Percentiles rank a stretch among this genome's conserved stretches.
These are phyloP conservation scores for Labrus mixtus DNA, from an alignment of 2,113 vertebrate species.

Conservation along the genomic window DNA sequence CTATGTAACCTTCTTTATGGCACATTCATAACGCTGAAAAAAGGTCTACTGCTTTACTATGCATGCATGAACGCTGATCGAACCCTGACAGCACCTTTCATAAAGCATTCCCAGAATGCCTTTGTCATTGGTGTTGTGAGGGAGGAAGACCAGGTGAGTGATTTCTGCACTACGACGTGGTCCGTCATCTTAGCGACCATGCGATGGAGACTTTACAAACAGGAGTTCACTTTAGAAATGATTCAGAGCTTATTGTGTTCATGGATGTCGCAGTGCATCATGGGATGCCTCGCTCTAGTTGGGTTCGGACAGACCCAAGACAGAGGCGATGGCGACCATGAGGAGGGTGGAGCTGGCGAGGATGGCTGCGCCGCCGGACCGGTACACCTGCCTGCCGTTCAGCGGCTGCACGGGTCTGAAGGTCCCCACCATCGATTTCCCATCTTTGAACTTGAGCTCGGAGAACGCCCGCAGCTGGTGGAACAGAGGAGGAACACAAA, in stretches of 20 bases:
- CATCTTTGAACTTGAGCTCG: conserved; percentile 68
- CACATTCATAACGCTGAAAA: conserved; percentile 74
- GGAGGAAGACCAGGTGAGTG: conserved; percentile 29
- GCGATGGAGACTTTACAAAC: conserved; percentile 45
- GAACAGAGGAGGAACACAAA: conserved; percentile 2
- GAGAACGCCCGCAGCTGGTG: conserved; percentile 79
- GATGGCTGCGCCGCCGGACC: conserved; percentile 55
- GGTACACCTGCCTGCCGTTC: conserved; percentile 74
- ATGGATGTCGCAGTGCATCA: conserved; percentile 56
- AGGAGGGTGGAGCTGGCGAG: conserved; percentile 71
- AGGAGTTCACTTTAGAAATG: conserved; percentile 41
- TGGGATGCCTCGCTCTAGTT: conserved; percentile 58
- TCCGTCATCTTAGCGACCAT: conserved; percentile 49
- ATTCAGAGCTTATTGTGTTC: conserved; percentile 56
- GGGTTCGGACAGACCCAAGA: conserved; percentile 64
- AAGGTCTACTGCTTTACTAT: conserved; percentile 43
- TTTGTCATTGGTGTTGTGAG: conserved; percentile 67
- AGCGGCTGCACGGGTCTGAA: conserved; percentile 83
- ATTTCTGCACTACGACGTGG: conserved; percentile 54
- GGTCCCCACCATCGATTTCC: conserved; percentile 71
- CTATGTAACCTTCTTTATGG: conserved; percentile 53
- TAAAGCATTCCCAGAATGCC: conserved; percentile 46
- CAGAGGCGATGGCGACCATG: conserved; percentile 36
- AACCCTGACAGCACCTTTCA: conserved; percentile 62
- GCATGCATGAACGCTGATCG: conserved; percentile 63